Evolutionary conservation across 2,888 invertebrate genomes (phyloP), one percentile per base, ranked within the genome.

Genomic region (Drosophila monieri): DNA sequence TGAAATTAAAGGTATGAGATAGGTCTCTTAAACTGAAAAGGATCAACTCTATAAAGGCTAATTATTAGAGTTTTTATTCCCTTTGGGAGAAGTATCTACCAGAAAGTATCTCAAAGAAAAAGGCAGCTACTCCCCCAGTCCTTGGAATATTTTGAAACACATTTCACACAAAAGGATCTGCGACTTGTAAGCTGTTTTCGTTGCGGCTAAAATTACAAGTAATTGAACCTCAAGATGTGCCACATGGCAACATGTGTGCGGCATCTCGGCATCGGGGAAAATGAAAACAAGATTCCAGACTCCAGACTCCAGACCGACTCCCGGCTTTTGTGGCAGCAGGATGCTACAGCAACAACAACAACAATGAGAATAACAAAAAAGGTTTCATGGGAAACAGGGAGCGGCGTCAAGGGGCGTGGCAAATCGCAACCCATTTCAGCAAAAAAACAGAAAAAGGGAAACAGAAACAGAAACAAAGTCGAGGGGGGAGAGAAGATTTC

Each of bases 161-260:
- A 51, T 35, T 35, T n/a, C n/a, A n/a, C 6, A 35, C 30, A 51
- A 48, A 65, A 46, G 64, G 64, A 64, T 64, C 52, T 46, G 23
- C 60, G 51, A 53, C 35, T 57, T 68, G 57, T 66, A 44, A 71
- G 71, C 43, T 52, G 62, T 62, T 71, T 62, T 74, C 74, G 84
- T 68, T 85, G 85, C 74, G 88, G 84, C 84, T 85, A 74, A 85
- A 85, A 85, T 85, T 85, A 88, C 84, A 88, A 79, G 84, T 85
- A 85, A 85, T 88, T 88, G 85, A 88, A 84, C 70, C 80, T 54
- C 53, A 54, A 69, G 43, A 57, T 57, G 8, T 46, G 57, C 41
- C 21, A 4, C 4, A 3, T 14, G 37, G 61, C n/a, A 69, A 69
- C 68, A 69, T 60, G 60, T 69, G 68, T 70, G 71, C 39, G 61